Evolutionary conservation across 2,113 vertebrate species (phyloP), one percentile per base, ranked within the genome.

Genomic region (Albula goreensis): DNA sequence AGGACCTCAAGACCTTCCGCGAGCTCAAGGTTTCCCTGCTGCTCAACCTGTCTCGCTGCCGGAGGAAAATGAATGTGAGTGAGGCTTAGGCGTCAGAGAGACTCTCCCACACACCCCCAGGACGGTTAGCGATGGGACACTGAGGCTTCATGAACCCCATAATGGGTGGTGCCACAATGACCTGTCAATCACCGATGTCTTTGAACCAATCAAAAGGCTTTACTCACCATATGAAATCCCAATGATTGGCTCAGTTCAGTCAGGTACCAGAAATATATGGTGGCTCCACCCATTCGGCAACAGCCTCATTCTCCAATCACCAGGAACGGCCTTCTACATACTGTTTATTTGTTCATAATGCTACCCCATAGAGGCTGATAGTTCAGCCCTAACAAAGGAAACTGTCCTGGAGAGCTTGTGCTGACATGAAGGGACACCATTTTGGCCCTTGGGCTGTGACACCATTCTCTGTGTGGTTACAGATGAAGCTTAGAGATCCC

Each of bases 51-150:
- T 99, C 98, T 89, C 96, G 98, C 66, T 99, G 98, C 91, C 97
- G 98, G 85, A 97, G 98, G 95, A 99, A 99, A 97, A 99, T 99
- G 98, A 99, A 99, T 4, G 98, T 99, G 92, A 97, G 98, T 97
- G 6, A n/a, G 19, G 48, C 57, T 2, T 2, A 9, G 74, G 51
- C 49, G 12, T 41, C 31, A 41, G 31, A 41, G 31, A 41, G 31
- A 41, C 31, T 41, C 31, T 41, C 31, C 31, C 31, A 41, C 31
- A 41, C 31, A 41, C 31, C 31, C 31, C 31, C 31, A 41, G 31
- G 31, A 41, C 31, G 31, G 31, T 41, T 41, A 41, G 31, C 1
- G 31, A 41, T 41, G 31, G 31, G 31, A 41, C 31, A 41, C 31
- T 41, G 31, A 41, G 31, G 31, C 31, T 41, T 41, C 31, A 0